A percentile compares a stretch with the other conserved stretches of the same genome.
Conservation (phyloP, 1,140 invertebrate genomes). For the Lordiphosa collinella region DNA sequence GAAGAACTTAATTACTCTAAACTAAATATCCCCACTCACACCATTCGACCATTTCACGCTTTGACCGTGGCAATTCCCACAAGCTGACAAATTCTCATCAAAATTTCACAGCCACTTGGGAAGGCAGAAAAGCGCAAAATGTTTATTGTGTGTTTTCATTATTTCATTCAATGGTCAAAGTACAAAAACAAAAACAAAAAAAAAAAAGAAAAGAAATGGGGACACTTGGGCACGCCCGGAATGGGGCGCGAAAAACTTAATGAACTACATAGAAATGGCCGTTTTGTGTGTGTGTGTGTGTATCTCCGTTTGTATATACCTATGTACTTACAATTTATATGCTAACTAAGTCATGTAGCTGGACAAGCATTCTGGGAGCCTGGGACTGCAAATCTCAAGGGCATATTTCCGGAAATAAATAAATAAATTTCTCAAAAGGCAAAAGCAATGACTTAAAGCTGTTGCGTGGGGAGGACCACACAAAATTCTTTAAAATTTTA, state of each 20-base stretch:
- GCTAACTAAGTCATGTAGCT: constrained; percentile 42
- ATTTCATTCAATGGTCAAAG: constrained; percentile 57
- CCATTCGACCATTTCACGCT: not conserved
- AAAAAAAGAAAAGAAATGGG: constrained; percentile 29
- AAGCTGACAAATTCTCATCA: constrained; percentile 70
- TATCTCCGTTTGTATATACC: constrained; percentile 8
- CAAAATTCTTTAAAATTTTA: constrained; percentile 59
- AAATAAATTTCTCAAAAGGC: constrained; percentile 58
- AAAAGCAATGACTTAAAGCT: constrained; percentile 4
- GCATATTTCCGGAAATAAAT: constrained; percentile 78
- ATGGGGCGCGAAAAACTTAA: constrained; percentile 55
- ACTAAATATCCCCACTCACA: constrained; percentile 34
- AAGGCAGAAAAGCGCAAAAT: constrained; percentile 74
- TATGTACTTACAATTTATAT: constrained; percentile 32
- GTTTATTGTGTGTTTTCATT: constrained; percentile 76
- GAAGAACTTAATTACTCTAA: constrained; percentile 61
- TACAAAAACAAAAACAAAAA: constrained; percentile 3
- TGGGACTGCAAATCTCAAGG: constrained; percentile 57
- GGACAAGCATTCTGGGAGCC: constrained; percentile 3
- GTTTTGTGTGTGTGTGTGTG: constrained; percentile 15
- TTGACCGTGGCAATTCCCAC: constrained; percentile 44
- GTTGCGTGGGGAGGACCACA: not conserved
- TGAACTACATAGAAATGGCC: constrained; percentile 56
- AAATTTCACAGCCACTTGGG: constrained; percentile 76
- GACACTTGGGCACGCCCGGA: not conserved